These are phyloP conservation scores for Sialia sialis DNA, from an alignment of 2,113 vertebrate genomes.

Conservation along the genomic window DNA sequence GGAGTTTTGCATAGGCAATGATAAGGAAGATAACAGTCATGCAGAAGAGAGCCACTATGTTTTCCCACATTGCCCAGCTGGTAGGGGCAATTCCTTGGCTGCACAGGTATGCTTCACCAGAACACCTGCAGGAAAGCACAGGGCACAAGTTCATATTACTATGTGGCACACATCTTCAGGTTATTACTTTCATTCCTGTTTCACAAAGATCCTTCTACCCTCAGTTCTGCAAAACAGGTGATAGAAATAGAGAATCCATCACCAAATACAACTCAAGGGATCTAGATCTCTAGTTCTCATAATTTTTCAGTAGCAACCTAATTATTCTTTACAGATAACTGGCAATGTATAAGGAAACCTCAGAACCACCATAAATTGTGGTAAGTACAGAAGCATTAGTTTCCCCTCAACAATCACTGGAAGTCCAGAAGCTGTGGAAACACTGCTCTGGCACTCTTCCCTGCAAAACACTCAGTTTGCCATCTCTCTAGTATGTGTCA, in stretches of 20 bases:
- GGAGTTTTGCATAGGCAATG: constrained; percentile 65
- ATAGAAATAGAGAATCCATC: background rate
- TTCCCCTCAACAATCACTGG: background rate
- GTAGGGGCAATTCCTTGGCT: constrained; percentile 50
- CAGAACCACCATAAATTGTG: background rate
- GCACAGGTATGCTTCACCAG: constrained; percentile 62
- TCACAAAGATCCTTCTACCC: background rate
- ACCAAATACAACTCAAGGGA: background rate
- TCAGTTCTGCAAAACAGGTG: background rate
- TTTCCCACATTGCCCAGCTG: constrained; percentile 69
- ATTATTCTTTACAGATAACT: background rate
- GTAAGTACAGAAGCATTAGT: background rate
- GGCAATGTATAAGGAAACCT: background rate
- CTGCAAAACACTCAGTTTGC: background rate
- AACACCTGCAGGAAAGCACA: constrained; percentile 39
- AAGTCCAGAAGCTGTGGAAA: background rate
- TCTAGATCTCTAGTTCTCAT: background rate
- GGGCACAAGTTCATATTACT: background rate
- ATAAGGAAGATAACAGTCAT: constrained; percentile 64
- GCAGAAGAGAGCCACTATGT: constrained; percentile 63
- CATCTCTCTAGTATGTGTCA: background rate
- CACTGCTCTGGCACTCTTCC: background rate
- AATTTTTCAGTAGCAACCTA: background rate
- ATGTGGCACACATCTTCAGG: background rate
- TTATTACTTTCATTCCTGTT: background rate